A percentile compares a stretch with the other conserved stretches of the same genome.
Evolutionary conservation across 2,113 vertebrate genomes (phyloP).

Genomic region (Petrocephalus microphthalmus): DNA sequence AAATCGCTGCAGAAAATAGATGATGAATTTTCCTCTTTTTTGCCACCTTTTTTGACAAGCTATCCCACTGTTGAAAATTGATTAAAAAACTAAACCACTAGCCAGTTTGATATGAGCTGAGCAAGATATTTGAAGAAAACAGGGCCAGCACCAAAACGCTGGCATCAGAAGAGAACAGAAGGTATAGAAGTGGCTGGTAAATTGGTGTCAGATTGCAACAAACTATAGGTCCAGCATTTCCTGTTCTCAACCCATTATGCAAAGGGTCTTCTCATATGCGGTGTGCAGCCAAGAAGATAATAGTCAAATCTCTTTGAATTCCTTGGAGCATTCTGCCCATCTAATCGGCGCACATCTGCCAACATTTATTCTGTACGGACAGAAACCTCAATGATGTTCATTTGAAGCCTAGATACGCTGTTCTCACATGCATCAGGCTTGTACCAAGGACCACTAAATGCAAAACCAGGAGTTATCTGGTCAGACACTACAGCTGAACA

Average conservation of each 20-base stretch:
- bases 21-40: neutral
- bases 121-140: neutral
- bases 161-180: slow-evolving; percentile 13
- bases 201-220: slow-evolving; percentile 18
- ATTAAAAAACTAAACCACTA: neutral
- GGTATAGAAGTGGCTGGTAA: neutral
- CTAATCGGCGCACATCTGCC: slow-evolving; percentile 5
- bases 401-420: neutral
- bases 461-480: neutral
- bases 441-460: neutral
- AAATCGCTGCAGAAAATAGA: neutral
- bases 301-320: neutral
- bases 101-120: neutral
- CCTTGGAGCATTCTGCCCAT: neutral
- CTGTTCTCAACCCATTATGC: slow-evolving; percentile 13
- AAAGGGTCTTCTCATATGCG: neutral
- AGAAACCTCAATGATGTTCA: neutral
- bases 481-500: neutral
- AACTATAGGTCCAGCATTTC: slow-evolving; percentile 11
- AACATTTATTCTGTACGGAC: neutral
- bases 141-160: neutral
- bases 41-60: neutral
- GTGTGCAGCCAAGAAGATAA: slow-evolving; percentile 11
- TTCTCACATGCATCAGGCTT: neutral
- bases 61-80: slow-evolving; percentile 4